Evolutionary conservation across 2,888 invertebrate genomes (phyloP).

Genomic region (Drosophila mimetica): DNA sequence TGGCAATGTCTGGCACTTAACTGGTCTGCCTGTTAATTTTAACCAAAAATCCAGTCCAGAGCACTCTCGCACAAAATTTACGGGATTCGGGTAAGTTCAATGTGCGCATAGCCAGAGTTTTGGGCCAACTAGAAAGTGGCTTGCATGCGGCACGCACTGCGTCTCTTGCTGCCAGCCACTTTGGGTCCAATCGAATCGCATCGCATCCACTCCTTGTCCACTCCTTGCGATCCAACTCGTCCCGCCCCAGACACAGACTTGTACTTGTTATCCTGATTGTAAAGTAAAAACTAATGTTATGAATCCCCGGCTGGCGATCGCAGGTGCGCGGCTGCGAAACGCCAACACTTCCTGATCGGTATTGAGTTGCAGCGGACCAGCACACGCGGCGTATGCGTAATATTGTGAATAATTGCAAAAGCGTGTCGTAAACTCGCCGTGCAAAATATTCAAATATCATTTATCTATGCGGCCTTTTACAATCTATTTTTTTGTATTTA

Average conservation of each 20-base stretch:
- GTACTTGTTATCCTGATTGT: constrained; percentile 73
- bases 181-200: not conserved
- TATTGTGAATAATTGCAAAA: constrained; percentile 76
- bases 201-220: constrained; percentile 2
- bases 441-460: constrained; percentile 55
- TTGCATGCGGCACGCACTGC: constrained; percentile 71
- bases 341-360: constrained; percentile 67
- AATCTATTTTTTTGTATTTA: constrained; percentile 25
- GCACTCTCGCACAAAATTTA: constrained; percentile 52
- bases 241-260: constrained; percentile 46
- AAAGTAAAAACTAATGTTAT: constrained; percentile 52
- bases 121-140: constrained; percentile 74
- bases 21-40: constrained; percentile 59
- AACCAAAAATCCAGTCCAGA: constrained; percentile 14
- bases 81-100: constrained; percentile 63
- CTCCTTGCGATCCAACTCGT: constrained; percentile 18
- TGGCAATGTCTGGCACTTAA: constrained; percentile 61
- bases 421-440: constrained; percentile 63
- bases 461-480: constrained; percentile 48
- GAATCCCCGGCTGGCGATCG: constrained; percentile 37
- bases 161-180: constrained; percentile 5
- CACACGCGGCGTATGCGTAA: constrained; percentile 67
- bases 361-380: constrained; percentile 43
- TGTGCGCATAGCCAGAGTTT: constrained; percentile 68
- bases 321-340: constrained; percentile 59